These are phyloP conservation scores for Papio anubis DNA, from an alignment of 2,113 vertebrate genomes.

Conservation along the genomic window DNA sequence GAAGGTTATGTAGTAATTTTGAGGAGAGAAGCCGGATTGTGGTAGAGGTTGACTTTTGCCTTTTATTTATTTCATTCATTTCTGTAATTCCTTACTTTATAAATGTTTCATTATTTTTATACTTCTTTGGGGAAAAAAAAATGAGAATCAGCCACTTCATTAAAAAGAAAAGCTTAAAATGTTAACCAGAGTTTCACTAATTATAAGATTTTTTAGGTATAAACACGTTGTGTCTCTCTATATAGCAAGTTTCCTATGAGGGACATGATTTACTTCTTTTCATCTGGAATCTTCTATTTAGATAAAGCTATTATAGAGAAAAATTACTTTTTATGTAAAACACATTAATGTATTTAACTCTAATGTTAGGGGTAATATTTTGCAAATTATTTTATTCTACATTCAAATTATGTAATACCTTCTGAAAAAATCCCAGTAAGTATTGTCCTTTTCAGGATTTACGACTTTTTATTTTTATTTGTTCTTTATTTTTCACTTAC, in stretches of 20 bases:
- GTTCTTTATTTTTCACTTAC: not conserved
- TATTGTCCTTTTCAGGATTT: not conserved
- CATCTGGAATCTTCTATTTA: not conserved
- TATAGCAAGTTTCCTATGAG: not conserved
- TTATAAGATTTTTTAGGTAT: not conserved
- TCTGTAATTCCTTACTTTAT: not conserved
- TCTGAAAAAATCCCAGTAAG: not conserved
- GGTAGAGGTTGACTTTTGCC: not conserved
- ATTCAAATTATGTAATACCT: not conserved
- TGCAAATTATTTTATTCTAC: not conserved
- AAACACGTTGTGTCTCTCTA: not conserved
- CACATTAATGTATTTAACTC: not conserved
- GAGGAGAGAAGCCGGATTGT: not conserved
- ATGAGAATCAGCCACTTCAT: not conserved
- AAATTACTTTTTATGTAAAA: not conserved
- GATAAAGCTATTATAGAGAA: not conserved
- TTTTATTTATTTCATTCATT: not conserved
- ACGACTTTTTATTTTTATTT: not conserved
- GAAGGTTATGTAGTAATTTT: not conserved
- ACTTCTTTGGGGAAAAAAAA: not conserved
- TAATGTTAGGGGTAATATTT: not conserved
- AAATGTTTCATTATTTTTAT: not conserved
- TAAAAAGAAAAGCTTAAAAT: not conserved
- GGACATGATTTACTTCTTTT: not conserved
- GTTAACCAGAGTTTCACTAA: not conserved